phyloP scores from a whole-genome alignment of 2,797 vertebrate genomes.

The Rhadinocentrus ornatus region DNA sequence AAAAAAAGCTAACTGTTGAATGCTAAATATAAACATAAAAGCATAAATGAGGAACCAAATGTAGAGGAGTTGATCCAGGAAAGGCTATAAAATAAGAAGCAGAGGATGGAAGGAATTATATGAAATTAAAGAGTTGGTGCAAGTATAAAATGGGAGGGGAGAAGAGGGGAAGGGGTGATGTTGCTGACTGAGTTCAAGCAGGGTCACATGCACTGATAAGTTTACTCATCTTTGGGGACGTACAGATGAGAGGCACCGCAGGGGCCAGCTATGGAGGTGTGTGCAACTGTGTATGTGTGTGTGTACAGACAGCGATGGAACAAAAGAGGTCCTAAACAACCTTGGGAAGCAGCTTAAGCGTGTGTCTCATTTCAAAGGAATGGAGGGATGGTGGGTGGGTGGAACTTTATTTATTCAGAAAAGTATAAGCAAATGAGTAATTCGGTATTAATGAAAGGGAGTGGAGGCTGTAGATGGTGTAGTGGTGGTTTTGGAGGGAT shows the following conservation, averaged over 20 bases:
- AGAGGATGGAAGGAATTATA: constrained; percentile 54
- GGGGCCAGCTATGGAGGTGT: constrained; percentile 3
- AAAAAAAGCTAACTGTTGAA: constrained; percentile 1
- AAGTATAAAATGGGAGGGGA: constrained; percentile 41
- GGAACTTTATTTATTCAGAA: constrained; percentile 45
- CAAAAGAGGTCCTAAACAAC: constrained; percentile 54
- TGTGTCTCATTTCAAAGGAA: constrained; percentile 68
- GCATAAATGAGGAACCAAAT: constrained; percentile 40
- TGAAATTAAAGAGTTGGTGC: constrained; percentile 38
- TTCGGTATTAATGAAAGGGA: constrained; percentile 48
- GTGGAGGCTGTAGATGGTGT: constrained; percentile 21
- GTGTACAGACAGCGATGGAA: constrained; percentile 31
- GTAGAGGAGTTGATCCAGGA: constrained; percentile 28
- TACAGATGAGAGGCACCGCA: constrained; percentile 13
- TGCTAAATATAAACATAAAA: constrained; percentile 5
- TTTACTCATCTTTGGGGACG: constrained; percentile 47
- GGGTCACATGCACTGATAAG: constrained; percentile 36
- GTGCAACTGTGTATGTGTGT: background rate
- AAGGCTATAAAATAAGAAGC: constrained; percentile 27
- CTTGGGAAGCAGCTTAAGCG: constrained; percentile 49
- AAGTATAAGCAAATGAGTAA: constrained; percentile 50
- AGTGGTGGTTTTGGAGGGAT: constrained; percentile 23
- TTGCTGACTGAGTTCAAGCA: constrained; percentile 26
- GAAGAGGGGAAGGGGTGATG: constrained; percentile 11
- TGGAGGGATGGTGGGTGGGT: constrained; percentile 37